Percentiles rank a stretch among this genome's conserved stretches.
phyloP scores from a whole-genome alignment of 2,797 vertebrate genomes.

The Enteromius viviparus region DNA sequence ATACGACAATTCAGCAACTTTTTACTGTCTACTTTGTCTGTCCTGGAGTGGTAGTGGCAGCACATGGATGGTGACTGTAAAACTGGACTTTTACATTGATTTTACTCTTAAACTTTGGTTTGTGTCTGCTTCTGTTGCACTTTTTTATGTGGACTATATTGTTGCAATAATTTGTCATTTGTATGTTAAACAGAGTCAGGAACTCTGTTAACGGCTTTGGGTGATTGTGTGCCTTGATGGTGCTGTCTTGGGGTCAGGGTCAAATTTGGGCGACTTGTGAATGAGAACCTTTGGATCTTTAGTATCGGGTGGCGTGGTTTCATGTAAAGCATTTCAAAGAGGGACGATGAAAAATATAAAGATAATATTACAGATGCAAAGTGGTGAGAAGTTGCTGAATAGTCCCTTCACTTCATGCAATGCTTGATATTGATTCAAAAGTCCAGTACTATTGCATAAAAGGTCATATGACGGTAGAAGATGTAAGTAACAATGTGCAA shows the following conservation, averaged over 20 bases:
- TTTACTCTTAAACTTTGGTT: conserved; percentile 1
- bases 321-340: background rate
- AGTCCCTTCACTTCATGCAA: conserved; percentile 75
- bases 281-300: background rate
- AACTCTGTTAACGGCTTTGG: background rate
- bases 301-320: background rate
- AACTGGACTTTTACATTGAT: conserved; percentile 14
- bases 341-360: background rate
- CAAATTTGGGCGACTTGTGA: background rate
- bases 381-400: conserved; percentile 81
- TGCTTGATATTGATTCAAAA: conserved; percentile 74
- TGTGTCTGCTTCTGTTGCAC: background rate
- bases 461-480: conserved; percentile 69
- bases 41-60: conserved; percentile 19
- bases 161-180: conserved; percentile 20
- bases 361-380: conserved; percentile 22
- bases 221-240: conserved; percentile 1
- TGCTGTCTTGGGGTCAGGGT: conserved; percentile 15
- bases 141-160: background rate
- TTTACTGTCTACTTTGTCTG: conserved; percentile 56
- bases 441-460: conserved; percentile 59
- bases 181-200: conserved; percentile 3
- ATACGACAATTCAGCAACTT: conserved; percentile 83
- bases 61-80: background rate
- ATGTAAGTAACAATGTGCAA: conserved; percentile 77